Base-by-base conservation (phyloP, 2,888 invertebrate genomes). In the Mythimna loreyi region DNA sequence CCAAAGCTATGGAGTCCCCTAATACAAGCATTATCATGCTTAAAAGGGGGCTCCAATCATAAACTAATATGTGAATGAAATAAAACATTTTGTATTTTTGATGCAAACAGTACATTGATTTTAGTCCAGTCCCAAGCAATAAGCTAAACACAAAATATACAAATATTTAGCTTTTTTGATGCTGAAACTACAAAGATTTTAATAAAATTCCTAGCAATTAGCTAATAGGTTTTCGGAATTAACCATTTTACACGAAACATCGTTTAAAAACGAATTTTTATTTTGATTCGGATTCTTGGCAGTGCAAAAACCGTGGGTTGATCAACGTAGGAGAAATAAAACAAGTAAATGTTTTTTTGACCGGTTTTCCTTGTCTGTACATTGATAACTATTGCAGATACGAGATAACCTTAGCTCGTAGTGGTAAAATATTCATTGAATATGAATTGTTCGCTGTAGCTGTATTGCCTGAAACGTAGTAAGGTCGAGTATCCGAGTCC, bases 311-410 rank as follows among this genome's bases (percentile, higher is more conserved):
- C 23, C 28, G 43, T 75, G 23, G 47, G 30, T 45, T 45, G 40
- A n/a, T 36, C 23, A 16, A 21, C 30, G 47, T 3, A 33, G 53
- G 43, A 80, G 11, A 68, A 58, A 61, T 50, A 60, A 58, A 58
- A 56, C 45, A 30, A 16, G 11, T 62, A 43, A 50, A 28, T 62
- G 68, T 45, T 59, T 68, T 80, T 67, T 68, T 21, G 52, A 25
- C 16, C n/a, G 28, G 19, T 75, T 75, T 81, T 75, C 75, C 77
- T 75, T 13, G 53, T 75, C 36, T 30, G 66, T 58, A 13, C 28
- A 58, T 76, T 80, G 60, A 68, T 80, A 75, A 40, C 36, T 80
- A 67, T 25, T 45, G 45, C 58, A 58, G 52, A 55, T 50, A 53
- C 9, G 30, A 49, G 78, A 79, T 73, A 57, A 68, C 70, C 77